These are phyloP conservation scores for Atherinosoma microstoma DNA, from an alignment of 2,797 vertebrate species.

Conservation along the genomic window DNA sequence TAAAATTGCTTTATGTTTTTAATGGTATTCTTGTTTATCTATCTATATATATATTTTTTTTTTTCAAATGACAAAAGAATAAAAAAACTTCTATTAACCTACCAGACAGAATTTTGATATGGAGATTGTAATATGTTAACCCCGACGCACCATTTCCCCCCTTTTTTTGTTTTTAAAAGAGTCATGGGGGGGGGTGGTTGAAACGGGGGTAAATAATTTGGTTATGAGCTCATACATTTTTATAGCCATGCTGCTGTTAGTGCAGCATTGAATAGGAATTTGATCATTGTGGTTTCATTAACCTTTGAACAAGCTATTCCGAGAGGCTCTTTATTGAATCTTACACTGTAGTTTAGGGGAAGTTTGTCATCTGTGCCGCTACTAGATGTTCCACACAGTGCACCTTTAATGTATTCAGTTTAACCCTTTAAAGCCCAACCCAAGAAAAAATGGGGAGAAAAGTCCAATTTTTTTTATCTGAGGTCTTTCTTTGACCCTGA, in stretches of 20 bases:
- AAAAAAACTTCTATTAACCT: not conserved
- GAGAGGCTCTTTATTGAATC: too few species aligned
- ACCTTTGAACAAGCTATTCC: not conserved
- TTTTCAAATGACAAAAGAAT: not conserved
- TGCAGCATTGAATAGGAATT: not conserved
- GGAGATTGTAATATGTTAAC: not conserved
- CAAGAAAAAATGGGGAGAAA: too few species aligned
- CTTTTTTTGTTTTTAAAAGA: not conserved
- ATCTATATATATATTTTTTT: not conserved
- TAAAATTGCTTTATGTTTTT: not conserved
- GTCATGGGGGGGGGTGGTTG: not conserved
- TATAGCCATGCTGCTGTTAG: not conserved
- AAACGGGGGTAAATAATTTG: not conserved
- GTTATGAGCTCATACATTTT: not conserved
- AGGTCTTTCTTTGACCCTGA: too few species aligned
- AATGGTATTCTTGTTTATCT: not conserved
- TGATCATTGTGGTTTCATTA: not conserved
- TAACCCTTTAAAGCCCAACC: too few species aligned
- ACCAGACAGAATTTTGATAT: not conserved
- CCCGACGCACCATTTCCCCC: too few species aligned
- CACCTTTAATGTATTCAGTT: too few species aligned
- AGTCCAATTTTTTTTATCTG: too few species aligned
- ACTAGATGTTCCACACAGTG: too few species aligned
- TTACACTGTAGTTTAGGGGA: too few species aligned
- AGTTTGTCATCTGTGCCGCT: too few species aligned